Base-by-base conservation (phyloP, 2,797 vertebrate genomes). In the Thripadectes ignobilis region DNA sequence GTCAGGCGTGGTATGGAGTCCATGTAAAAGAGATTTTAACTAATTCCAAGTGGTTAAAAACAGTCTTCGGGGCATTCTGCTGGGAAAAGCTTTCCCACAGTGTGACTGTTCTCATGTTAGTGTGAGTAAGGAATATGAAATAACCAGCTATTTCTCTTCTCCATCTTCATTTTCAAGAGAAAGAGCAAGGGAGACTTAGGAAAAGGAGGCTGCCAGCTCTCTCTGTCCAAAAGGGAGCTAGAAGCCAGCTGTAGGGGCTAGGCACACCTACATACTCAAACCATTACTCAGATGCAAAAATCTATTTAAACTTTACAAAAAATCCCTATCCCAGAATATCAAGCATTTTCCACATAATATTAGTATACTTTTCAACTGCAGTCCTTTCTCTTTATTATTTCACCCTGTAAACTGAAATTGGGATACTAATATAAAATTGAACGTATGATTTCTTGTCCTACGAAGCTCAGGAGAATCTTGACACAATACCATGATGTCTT, bases 171-270 rank as follows among this genome's bases (percentile, higher is more conserved):
- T 73, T 48, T 66, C 39, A 82, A 69, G 24, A 81, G 4, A 29
- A 88, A 83, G 27, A 48, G 9, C 22, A 61, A 17, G 34, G 9
- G 34, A 72, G 15, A 57, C 10, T 2, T 54, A 39, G 43, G 43
- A 67, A 55, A 87, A 48, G 13, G 49, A 68, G 9, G 38, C 8
- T 85, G n/a, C 8, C 23, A 24, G 12, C 14, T 69, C 30, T 76
- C 41, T 17, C 7, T 58, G 34, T 27, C 34, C 36, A 15, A 27
- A 19, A 5, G 7, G 2, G 2, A 59, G 11, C 2, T 72, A 54
- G 26, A 21, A 88, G 19, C n/a, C 48, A 63, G 34, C 10, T 79
- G 1, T 14, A 0, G 0, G 41, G 21, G 29, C n/a, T 66, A 49
- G n/a, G 15, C 5, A 49, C 7, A 15, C 23, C 62, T 61, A 32